A percentile compares a stretch with the other conserved stretches of the same genome.
These are phyloP conservation scores for Platycheirus albimanus DNA, from an alignment of 2,888 invertebrate genomes.

Conservation along the genomic window DNA sequence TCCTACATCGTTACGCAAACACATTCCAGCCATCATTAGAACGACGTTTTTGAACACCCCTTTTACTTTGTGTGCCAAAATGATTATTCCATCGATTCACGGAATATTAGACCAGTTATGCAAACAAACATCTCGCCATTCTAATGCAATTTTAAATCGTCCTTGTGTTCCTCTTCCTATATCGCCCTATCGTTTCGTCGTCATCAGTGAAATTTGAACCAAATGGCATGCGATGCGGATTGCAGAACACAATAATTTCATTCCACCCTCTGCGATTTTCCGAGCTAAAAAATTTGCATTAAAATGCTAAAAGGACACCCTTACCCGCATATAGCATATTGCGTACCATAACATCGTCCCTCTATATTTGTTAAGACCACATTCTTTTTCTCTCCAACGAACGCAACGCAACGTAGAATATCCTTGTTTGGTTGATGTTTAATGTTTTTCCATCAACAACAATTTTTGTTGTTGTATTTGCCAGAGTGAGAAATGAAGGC, in stretches of 20 bases:
- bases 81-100: conserved; percentile 66
- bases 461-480: conserved; percentile 11
- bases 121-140: conserved; percentile 71
- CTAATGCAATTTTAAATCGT: conserved; percentile 73
- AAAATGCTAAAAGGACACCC: conserved; percentile 57
- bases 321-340: conserved; percentile 34
- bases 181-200: neutral
- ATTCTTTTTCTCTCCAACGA: conserved; percentile 19
- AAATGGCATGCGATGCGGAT: neutral
- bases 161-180: too few relatives aligned
- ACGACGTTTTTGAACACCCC: too few relatives aligned
- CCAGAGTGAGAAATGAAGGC: neutral
- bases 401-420: conserved; percentile 8
- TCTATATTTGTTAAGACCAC: conserved; percentile 48
- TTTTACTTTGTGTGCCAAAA: conserved; percentile 18
- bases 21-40: conserved; percentile 34
- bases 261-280: conserved; percentile 8
- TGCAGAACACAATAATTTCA: neutral
- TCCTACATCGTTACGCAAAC: conserved; percentile 70
- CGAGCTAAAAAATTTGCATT: conserved; percentile 60
- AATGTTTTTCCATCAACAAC: conserved; percentile 58
- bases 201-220: conserved; percentile 20
- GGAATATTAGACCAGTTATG: conserved; percentile 73
- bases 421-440: conserved; percentile 51
- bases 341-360: conserved; percentile 18